Conservation (phyloP, 2,888 invertebrate genomes). For the Branchipolynoe longqiensis region DNA sequence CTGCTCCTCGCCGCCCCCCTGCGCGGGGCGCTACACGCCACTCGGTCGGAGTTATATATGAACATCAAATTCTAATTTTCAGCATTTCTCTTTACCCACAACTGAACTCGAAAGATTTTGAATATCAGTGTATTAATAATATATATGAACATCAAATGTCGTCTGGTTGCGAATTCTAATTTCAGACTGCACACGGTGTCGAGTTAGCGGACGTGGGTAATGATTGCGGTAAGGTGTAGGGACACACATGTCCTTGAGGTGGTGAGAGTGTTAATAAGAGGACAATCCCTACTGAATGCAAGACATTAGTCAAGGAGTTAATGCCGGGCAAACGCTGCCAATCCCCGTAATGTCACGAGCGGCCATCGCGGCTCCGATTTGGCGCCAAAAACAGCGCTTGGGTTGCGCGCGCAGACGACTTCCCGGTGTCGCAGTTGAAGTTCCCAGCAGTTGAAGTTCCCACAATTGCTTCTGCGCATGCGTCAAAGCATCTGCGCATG, state of each 20-base stretch:
- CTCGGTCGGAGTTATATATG: no score
- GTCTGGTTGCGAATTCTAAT: no score
- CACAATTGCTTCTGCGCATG: no score
- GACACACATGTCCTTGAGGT: neutral
- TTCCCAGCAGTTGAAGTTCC: neutral
- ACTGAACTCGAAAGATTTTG: no score
- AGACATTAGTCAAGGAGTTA: slow-evolving; percentile 12
- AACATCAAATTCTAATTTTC: no score
- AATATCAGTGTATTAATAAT: neutral
- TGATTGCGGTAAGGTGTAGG: neutral
- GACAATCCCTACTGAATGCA: neutral
- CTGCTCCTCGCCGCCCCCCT: no score
- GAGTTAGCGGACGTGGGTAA: neutral
- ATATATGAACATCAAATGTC: neutral
- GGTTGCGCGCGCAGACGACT: slow-evolving; percentile 8
- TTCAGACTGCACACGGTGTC: neutral
- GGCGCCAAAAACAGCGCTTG: neutral
- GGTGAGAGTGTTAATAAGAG: neutral
- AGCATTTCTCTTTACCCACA: no score
- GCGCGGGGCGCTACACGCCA: no score
- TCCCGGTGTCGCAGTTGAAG: neutral
- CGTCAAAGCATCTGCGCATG: no score
- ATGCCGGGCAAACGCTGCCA: neutral
- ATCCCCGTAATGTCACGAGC: slow-evolving; percentile 26
- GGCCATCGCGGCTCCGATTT: neutral